Evolutionary conservation across 2,113 vertebrate species (phyloP).

Genomic region (Brevimyrus niger): DNA sequence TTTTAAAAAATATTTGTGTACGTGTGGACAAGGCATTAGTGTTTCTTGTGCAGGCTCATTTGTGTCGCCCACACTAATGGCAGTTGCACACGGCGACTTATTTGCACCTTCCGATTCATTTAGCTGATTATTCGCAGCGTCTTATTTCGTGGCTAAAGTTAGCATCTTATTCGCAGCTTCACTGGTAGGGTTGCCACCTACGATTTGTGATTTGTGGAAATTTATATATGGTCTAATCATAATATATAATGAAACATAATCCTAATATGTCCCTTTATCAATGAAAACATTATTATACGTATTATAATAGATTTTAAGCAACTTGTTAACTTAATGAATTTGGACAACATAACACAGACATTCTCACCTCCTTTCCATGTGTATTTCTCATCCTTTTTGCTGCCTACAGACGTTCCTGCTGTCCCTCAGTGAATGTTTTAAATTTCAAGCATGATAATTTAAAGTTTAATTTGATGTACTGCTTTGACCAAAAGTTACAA

Average conservation of each 20-base stretch:
- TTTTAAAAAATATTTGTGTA: too few species aligned
- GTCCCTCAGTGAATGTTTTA: not conserved
- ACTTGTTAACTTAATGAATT: not conserved
- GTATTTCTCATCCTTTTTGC: not conserved
- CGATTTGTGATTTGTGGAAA: too few species aligned
- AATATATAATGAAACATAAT: not conserved
- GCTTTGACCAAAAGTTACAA: not conserved
- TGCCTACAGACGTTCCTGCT: not conserved
- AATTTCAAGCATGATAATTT: not conserved
- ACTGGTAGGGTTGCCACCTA: too few species aligned
- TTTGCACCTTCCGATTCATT: too few species aligned
- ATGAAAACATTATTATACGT: too few species aligned
- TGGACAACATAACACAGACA: not conserved
- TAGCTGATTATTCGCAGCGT: too few species aligned
- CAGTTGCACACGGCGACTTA: too few species aligned
- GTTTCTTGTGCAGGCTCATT: too few species aligned
- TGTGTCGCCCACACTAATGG: too few species aligned
- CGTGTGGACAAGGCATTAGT: too few species aligned
- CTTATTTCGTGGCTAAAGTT: too few species aligned
- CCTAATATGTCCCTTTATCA: not conserved
- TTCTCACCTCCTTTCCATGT: not conserved
- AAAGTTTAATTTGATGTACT: not conserved
- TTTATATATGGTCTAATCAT: not conserved
- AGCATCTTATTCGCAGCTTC: too few species aligned
- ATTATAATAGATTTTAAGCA: not conserved